Evolutionary conservation across 2,888 invertebrate species (phyloP).

Genomic region (Neoaliturus tenellus): DNA sequence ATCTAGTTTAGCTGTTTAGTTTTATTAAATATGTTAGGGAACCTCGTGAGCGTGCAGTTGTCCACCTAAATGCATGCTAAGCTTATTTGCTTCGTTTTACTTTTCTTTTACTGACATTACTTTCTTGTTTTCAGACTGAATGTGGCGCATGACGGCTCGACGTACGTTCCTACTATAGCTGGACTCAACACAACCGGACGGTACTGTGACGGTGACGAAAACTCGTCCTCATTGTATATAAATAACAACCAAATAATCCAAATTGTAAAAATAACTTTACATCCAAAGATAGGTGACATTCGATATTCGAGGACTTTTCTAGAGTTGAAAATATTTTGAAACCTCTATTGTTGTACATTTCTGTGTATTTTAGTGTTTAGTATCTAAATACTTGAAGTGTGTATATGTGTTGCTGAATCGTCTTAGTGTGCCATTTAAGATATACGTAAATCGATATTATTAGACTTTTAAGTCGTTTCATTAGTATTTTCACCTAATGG

Average conservation of each 20-base stretch:
- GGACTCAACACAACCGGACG: background rate
- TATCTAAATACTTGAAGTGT: conserved; percentile 9
- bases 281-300: conserved; percentile 55
- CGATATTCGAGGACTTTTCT: conserved; percentile 20
- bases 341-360: conserved; percentile 48
- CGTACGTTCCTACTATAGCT: conserved; percentile 31
- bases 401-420: conserved; percentile 47
- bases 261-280: conserved; percentile 54
- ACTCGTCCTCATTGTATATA: conserved; percentile 46
- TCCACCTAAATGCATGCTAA: background rate
- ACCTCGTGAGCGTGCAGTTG: too few relatives aligned
- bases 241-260: conserved; percentile 55
- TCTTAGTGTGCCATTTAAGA: conserved; percentile 50
- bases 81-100: background rate
- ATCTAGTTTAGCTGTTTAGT: too few relatives aligned
- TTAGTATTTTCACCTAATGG: conserved; percentile 25
- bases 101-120: conserved; percentile 7
- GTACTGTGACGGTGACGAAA: conserved; percentile 13
- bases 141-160: conserved; percentile 33
- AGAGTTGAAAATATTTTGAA: conserved; percentile 42
- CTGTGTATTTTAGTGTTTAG: conserved; percentile 48
- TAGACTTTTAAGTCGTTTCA: conserved; percentile 36
- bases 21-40: too few relatives aligned
- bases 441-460: conserved; percentile 49
- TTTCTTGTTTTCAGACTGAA: conserved; percentile 45